phyloP scores from a whole-genome alignment of 2,888 invertebrate genomes.

The Sminthurinus aureus region DNA sequence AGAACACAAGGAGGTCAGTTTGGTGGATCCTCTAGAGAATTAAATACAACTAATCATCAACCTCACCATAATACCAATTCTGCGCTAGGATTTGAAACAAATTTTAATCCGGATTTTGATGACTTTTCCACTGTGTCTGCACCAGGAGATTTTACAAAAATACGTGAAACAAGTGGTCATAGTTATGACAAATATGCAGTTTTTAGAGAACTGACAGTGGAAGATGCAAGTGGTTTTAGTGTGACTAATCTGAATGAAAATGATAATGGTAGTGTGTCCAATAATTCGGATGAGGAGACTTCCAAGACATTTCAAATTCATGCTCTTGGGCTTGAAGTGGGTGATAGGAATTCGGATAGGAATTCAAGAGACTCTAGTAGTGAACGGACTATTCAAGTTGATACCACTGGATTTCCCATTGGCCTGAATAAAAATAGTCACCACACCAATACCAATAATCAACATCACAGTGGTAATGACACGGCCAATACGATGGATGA shows the following conservation, averaged over 20 bases:
- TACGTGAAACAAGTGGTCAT: not conserved
- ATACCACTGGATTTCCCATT: constrained; percentile 29
- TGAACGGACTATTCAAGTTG: constrained; percentile 58
- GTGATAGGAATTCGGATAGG: too few species aligned
- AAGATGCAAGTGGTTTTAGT: constrained; percentile 66
- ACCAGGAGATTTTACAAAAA: constrained; percentile 37
- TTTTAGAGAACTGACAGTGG: constrained; percentile 81
- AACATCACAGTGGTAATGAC: not conserved
- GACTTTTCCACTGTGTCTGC: constrained; percentile 64
- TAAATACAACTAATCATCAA: not conserved
- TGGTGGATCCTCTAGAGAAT: not conserved
- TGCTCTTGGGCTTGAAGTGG: not conserved
- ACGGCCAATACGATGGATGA: constrained; percentile 58
- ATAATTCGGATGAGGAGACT: constrained; percentile 52
- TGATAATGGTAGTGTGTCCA: constrained; percentile 62
- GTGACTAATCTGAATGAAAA: constrained; percentile 60
- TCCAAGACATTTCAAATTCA: constrained; percentile 43
- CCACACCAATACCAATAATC: not conserved
- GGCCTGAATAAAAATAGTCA: constrained; percentile 2
- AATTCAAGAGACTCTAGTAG: constrained; percentile 54
- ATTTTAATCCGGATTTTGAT: constrained; percentile 62
- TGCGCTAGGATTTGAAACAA: constrained; percentile 71
- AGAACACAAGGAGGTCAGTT: not conserved
- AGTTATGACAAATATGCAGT: constrained; percentile 82
- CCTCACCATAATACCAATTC: constrained; percentile 53